Evolutionary conservation across 2,113 vertebrate species (phyloP).

Genomic region (Neogobius melanostomus): DNA sequence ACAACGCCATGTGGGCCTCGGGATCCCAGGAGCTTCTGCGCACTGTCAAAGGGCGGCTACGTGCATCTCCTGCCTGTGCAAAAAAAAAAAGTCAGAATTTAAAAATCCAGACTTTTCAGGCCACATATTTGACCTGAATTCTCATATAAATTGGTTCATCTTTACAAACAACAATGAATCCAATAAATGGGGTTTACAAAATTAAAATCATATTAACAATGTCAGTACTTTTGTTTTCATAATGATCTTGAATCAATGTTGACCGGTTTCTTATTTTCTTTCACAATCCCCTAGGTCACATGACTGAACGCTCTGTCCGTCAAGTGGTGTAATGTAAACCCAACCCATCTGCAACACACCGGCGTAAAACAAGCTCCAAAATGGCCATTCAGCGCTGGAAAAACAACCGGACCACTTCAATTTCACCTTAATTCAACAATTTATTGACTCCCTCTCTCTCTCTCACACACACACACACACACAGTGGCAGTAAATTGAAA

Average conservation of each 20-base stretch:
- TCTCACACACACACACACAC: slow-evolving; percentile 17
- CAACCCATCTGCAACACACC: slow-evolving; percentile 40
- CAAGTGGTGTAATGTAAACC: slow-evolving; percentile 32
- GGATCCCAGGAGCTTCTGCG: slow-evolving; percentile 57
- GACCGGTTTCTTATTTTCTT: too few species aligned
- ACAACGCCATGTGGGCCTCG: slow-evolving; percentile 70
- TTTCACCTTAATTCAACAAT: slow-evolving; percentile 48
- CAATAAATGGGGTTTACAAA: too few species aligned
- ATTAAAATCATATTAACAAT: too few species aligned
- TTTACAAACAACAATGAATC: too few species aligned
- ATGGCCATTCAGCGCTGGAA: slow-evolving; percentile 52
- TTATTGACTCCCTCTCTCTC: slow-evolving; percentile 1
- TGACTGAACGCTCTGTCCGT: slow-evolving; percentile 51
- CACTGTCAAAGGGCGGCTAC: slow-evolving; percentile 40
- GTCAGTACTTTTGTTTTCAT: background rate
- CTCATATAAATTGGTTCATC: too few species aligned
- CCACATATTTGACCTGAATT: too few species aligned
- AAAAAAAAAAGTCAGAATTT: background rate
- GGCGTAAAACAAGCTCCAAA: slow-evolving; percentile 29
- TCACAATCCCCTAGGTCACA: slow-evolving; percentile 35
- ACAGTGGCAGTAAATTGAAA: slow-evolving; percentile 60
- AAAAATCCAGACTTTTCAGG: background rate
- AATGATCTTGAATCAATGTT: slow-evolving; percentile 1
- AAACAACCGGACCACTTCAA: slow-evolving; percentile 43
- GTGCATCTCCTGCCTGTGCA: background rate